phyloP scores from a whole-genome alignment of 2,113 vertebrate species.

The Clarias macrocephalus region DNA sequence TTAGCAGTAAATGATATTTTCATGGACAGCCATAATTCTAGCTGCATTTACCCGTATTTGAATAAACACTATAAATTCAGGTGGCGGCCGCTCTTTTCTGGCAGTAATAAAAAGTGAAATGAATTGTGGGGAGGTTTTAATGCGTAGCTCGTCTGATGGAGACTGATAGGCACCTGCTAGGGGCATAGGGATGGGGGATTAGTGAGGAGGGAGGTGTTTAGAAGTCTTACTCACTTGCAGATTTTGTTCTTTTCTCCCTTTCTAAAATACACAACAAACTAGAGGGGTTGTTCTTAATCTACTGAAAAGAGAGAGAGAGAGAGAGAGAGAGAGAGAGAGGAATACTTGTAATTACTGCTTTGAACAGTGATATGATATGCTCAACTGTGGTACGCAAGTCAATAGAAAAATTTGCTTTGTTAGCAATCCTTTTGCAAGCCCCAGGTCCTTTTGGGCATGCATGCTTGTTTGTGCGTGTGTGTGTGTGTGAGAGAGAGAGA shows the following conservation, averaged over 20 bases:
- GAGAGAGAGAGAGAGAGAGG: not conserved
- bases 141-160: constrained; percentile 27
- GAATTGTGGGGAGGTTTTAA: constrained; percentile 50
- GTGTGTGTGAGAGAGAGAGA: not conserved
- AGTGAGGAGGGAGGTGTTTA: constrained; percentile 4
- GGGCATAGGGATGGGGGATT: not conserved
- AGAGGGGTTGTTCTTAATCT: constrained; percentile 38
- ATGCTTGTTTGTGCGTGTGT: not conserved
- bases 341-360: not conserved
- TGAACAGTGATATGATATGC: not conserved
- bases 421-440: not conserved
- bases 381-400: not conserved
- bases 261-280: constrained; percentile 8
- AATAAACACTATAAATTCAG: constrained; percentile 60
- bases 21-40: constrained; percentile 52
- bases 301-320: not conserved
- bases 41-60: constrained; percentile 51
- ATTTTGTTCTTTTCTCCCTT: constrained; percentile 20
- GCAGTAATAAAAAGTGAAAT: constrained; percentile 53
- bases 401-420: not conserved
- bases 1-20: constrained; percentile 61
- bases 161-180: constrained; percentile 36
- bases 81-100: constrained; percentile 34
- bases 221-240: constrained; percentile 40
- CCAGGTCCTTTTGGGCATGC: not conserved